Evolutionary conservation across 2,113 vertebrate species (phyloP).

Genomic region (Ptilonorhynchus violaceus): DNA sequence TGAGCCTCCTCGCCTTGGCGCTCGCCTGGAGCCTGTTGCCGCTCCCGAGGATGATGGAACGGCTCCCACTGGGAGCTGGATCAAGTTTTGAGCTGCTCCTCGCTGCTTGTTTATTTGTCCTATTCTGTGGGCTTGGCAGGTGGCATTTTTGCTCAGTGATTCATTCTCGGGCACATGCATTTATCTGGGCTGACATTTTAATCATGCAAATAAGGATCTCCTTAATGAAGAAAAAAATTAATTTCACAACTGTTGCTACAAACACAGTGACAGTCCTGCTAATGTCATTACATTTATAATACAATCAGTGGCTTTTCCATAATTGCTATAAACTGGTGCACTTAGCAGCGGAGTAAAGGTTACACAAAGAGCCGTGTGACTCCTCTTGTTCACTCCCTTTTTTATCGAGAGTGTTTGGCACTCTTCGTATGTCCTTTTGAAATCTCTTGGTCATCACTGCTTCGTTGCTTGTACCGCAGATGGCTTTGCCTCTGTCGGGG

Average conservation of each 20-base stretch:
- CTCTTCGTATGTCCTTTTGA: background rate
- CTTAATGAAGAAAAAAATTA: constrained; percentile 68
- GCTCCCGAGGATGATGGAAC: constrained; percentile 34
- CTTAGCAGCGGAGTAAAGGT: constrained; percentile 34
- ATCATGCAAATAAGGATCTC: constrained; percentile 70
- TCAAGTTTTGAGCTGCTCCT: constrained; percentile 28
- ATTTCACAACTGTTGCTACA: constrained; percentile 42
- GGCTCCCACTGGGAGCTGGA: constrained; percentile 49
- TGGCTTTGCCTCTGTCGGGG: background rate
- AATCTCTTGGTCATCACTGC: background rate
- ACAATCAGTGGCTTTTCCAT: background rate
- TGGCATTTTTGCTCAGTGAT: constrained; percentile 61
- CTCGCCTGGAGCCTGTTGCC: background rate
- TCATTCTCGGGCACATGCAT: constrained; percentile 18
- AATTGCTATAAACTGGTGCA: background rate
- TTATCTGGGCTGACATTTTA: constrained; percentile 67
- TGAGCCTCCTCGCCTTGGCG: background rate
- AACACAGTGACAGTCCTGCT: constrained; percentile 36
- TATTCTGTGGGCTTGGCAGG: constrained; percentile 58
- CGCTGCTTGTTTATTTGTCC: constrained; percentile 21
- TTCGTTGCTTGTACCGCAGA: background rate
- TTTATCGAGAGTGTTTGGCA: background rate
- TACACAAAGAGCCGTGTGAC: background rate
- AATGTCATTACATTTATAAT: background rate
- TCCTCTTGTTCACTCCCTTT: background rate